Evolutionary conservation across 2,888 invertebrate species (phyloP), one percentile per base, ranked within the genome.

Genomic region (Lepidochrysops patricia): DNA sequence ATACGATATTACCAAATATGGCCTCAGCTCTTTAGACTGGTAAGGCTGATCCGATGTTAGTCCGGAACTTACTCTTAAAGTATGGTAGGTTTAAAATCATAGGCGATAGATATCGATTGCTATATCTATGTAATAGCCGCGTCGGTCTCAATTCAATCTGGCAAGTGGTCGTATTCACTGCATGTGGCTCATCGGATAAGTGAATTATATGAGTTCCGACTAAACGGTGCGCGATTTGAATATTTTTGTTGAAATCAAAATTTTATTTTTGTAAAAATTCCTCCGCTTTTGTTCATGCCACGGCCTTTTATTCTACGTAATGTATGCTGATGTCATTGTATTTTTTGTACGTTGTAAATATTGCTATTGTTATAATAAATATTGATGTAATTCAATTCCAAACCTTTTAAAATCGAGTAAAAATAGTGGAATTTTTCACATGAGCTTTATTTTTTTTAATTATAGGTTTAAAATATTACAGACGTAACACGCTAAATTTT

Each of bases 171-270:
- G 69, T 72, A 72, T 71, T 70, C 83, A 72, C 85, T 76, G 75
- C 84, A 82, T 84, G 81, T 79, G 83, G 84, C 77, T 77, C 79
- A 79, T 78, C 76, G 76, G 76, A 70, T 80, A 80, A 80, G 81
- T 80, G 82, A 86, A 80, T 84, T 84, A 85, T 84, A 80, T 71
- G 75, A 73, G 65, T 67, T 69, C 68, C 74, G 74, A 76, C 76
- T 72, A 73, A 77, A 75, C 76, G 75, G 68, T 71, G 67, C 70
- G 71, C 69, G 59, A 57, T 68, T 60, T 62, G 66, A 62, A 65
- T 63, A 54, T 54, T 54, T 54, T 54, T 29, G 54, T 54, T 32
- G 19, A 19, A 54, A 54, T 32, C 32, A 54, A 4, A 54, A 32
- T 54, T 32, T 54, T 32, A 54, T 54, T 54, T 54, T 25, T 50